These are phyloP conservation scores for Mugil cephalus DNA, from an alignment of 2,113 vertebrate species.

Conservation along the genomic window DNA sequence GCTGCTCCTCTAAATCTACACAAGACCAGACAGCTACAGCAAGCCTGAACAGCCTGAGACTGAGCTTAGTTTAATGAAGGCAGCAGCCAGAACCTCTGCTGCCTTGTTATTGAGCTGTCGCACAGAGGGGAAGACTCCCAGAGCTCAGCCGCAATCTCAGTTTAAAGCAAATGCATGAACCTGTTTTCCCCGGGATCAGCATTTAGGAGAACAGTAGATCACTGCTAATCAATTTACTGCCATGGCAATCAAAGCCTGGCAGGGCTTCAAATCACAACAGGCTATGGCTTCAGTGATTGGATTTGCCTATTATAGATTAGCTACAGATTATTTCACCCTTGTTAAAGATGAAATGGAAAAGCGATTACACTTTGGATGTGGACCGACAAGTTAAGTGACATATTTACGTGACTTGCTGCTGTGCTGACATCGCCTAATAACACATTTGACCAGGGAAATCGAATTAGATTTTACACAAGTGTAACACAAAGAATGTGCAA, in stretches of 20 bases:
- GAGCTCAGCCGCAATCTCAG: constrained; percentile 41
- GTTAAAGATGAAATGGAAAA: constrained; percentile 73
- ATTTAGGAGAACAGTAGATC: constrained; percentile 66
- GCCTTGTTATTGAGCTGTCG: constrained; percentile 25
- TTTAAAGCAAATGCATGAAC: constrained; percentile 35
- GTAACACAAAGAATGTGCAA: background rate
- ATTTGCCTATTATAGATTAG: constrained; percentile 74
- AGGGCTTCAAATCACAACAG: constrained; percentile 60
- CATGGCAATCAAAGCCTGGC: constrained; percentile 70
- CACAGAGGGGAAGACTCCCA: constrained; percentile 3
- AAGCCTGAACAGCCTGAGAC: constrained; percentile 30
- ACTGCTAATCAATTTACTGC: constrained; percentile 76
- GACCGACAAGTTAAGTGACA: constrained; percentile 63
- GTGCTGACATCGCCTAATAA: constrained; percentile 37
- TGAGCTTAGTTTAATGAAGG: constrained; percentile 48
- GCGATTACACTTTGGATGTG: constrained; percentile 62
- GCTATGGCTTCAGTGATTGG: constrained; percentile 66
- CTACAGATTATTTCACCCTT: constrained; percentile 71
- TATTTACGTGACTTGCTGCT: constrained; percentile 55
- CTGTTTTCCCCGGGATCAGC: constrained; percentile 68
- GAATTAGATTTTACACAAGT: constrained; percentile 31
- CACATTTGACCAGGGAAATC: constrained; percentile 31
- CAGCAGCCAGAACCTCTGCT: constrained; percentile 23
- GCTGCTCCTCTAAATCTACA: constrained; percentile 39
- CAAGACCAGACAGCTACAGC: constrained; percentile 20